Base-by-base conservation (phyloP, 64 coral and sea anemone species). In the Trachythela sp. region DNA sequence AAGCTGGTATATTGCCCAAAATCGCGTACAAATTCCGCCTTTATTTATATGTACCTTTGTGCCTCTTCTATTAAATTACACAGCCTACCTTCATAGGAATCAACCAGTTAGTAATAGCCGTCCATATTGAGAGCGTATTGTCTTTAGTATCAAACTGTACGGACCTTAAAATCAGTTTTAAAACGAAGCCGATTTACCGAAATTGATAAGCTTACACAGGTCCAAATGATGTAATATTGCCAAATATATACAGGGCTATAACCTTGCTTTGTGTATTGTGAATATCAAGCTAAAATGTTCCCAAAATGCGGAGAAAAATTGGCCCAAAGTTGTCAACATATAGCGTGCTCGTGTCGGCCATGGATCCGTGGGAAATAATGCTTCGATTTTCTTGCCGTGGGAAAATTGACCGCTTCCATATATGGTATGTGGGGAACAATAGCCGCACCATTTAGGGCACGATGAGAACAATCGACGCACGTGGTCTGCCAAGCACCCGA, bases 371-470 rank as follows among this genome's bases (percentile, higher is more conserved):
- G 75, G 75, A 80, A 80, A 15, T 80, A 37, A 35, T 37, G 15
- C 33, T 39, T 80, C 20, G 75, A 20, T 80, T 80, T 30, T 20
- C 31, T 39, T 20, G 13, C 37, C 75, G 75, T 80, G 75, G 75
- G 75, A 80, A 80, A 80, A 30, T 80, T 80, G 75, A 80, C 75
- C 75, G 27, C 30, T 9, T 37, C 75, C 75, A 80, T 80, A 80
- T 80, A 80, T 34, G 75, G 75, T 30, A 80, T 37, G 75, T 30
- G 2, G 3, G 35, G 75, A 72, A 80, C 75, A 80, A 80, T 80
- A 30, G 37, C 37, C 75, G 56, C 37, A 30, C 75, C 75, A 80
- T 80, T n/a, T 68, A 68, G 20, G 59, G 59, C 20, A 68, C 20
- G 20, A 80, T 80, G 10, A 80, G 75, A 80, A 80, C 75, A 80